phyloP scores from a whole-genome alignment of 1,140 invertebrate genomes.

The Drosophila navojoa region DNA sequence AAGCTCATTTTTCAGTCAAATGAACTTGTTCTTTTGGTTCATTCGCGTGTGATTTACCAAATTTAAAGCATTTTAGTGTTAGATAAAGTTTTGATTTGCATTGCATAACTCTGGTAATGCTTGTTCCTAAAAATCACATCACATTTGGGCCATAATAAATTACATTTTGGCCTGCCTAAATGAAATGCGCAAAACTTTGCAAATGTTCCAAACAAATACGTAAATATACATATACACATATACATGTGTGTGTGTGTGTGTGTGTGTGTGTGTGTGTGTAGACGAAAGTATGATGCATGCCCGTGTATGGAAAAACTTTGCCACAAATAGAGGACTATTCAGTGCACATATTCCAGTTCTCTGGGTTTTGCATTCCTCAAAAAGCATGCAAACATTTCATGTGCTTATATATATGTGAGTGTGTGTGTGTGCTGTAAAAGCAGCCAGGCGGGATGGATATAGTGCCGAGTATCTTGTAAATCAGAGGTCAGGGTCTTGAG shows the following conservation, averaged over 20 bases:
- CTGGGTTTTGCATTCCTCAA: conserved; percentile 24
- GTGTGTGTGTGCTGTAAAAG: conserved; percentile 20
- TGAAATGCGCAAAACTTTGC: conserved; percentile 52
- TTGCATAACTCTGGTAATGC: conserved; percentile 11
- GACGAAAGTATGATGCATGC: conserved; percentile 2
- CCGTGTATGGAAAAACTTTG: conserved; percentile 22
- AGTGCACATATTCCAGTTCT: conserved; percentile 47
- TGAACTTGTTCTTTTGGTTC: not conserved
- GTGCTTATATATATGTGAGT: conserved; percentile 4
- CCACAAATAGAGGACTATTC: conserved; percentile 49
- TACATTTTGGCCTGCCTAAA: conserved; percentile 62
- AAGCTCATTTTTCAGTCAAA: not conserved
- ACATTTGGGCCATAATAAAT: conserved; percentile 68
- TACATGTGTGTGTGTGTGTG: not conserved
- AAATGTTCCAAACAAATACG: conserved; percentile 33
- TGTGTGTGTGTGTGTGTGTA: conserved; percentile 13
- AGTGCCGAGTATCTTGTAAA: conserved; percentile 30
- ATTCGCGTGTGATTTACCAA: not conserved
- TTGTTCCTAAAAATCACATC: conserved; percentile 49
- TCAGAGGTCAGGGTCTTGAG: conserved; percentile 63
- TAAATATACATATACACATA: conserved; percentile 8
- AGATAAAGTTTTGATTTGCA: not conserved
- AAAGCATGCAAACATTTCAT: conserved; percentile 23
- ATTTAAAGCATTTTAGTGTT: not conserved
- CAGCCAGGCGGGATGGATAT: conserved; percentile 22